Evolutionary conservation across 1,140 invertebrate genomes (phyloP).

Genomic region (Aporrectodea caliginosa): DNA sequence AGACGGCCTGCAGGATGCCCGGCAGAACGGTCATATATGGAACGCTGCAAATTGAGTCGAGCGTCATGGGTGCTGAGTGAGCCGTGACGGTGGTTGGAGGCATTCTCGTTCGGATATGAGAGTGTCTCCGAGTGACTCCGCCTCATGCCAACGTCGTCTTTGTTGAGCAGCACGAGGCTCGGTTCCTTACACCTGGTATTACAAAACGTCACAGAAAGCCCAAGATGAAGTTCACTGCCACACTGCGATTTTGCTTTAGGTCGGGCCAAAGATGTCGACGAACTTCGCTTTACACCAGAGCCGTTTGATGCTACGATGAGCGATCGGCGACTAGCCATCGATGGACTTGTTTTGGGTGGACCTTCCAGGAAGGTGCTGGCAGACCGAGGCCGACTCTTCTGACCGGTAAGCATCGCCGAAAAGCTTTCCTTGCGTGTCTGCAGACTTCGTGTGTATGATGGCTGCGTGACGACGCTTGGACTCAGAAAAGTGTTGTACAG

Average conservation of each 20-base stretch:
- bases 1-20: background rate
- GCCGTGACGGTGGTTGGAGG: background rate
- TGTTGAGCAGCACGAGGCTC: background rate
- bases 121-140: background rate
- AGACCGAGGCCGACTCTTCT: background rate
- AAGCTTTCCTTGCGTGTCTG: background rate
- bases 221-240: background rate
- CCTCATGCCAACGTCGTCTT: background rate
- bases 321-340: background rate
- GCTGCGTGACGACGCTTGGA: background rate
- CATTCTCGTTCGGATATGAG: background rate
- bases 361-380: background rate
- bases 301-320: background rate
- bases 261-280: background rate
- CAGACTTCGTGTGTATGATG: background rate
- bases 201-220: background rate
- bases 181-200: background rate
- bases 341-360: background rate
- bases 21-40: background rate
- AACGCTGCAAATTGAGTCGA: background rate
- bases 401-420: background rate
- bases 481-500: background rate
- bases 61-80: background rate
- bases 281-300: background rate
- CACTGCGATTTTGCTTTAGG: background rate